phyloP scores from a whole-genome alignment of 2,797 vertebrate species.

The Hippoglossus hippoglossus region DNA sequence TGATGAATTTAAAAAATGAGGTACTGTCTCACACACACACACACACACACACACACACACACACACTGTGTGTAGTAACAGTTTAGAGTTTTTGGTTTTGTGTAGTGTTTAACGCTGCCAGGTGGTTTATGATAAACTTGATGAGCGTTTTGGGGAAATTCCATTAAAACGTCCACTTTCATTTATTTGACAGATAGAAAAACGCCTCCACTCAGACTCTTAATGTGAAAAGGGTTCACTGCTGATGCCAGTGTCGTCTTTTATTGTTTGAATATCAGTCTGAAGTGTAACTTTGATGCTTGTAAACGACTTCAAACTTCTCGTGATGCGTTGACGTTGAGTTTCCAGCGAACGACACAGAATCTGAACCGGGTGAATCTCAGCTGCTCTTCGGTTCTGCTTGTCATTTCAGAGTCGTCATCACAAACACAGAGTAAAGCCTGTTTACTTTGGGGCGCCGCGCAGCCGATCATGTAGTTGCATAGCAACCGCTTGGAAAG shows the following conservation, averaged over 20 bases:
- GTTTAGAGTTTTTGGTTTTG: too few relatives aligned
- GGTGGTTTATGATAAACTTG: constrained; percentile 18
- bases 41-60: too few relatives aligned
- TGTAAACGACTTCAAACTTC: too few relatives aligned
- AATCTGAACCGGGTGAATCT: constrained; percentile 37
- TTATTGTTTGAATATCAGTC: constrained; percentile 20
- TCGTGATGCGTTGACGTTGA: not conserved
- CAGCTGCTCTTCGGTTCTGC: constrained; percentile 30
- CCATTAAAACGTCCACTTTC: constrained; percentile 45
- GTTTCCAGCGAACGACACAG: not conserved
- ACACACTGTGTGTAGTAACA: not conserved
- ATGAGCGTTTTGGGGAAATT: constrained; percentile 36
- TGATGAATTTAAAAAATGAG: too few relatives aligned
- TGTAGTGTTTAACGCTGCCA: constrained; percentile 5
- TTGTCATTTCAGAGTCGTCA: constrained; percentile 43
- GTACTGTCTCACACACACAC: too few relatives aligned
- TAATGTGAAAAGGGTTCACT: constrained; percentile 2
- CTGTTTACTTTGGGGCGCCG: constrained; percentile 63
- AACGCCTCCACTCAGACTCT: not conserved
- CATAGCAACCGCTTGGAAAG: constrained; percentile 69
- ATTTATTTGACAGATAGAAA: constrained; percentile 40
- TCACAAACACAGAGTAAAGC: constrained; percentile 49
- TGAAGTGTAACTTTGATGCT: not conserved
- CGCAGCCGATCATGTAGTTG: constrained; percentile 60
- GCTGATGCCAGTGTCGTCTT: constrained; percentile 31